Base-by-base conservation (phyloP, 1,140 invertebrate genomes). In the Aphelinus atriplicis region DNA sequence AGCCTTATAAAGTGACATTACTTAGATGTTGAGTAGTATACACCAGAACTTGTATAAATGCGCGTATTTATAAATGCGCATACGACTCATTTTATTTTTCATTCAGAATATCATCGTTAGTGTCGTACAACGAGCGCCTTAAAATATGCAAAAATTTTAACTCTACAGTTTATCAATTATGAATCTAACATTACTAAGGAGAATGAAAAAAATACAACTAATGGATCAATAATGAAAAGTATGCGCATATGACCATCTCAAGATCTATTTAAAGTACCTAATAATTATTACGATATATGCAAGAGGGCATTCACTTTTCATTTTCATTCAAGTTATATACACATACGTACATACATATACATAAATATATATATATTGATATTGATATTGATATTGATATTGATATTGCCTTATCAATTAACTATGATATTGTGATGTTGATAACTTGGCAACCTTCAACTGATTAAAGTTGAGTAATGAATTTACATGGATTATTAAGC, bases 71-170 rank as follows among this genome's bases (percentile, higher is more conserved):
- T 71, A 66, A 65, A 70, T 5, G 64, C 60, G 66, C 66, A 66
- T 26, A 26, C 66, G 9, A 70, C 61, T 76, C 71, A 57, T 43
- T 43, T 69, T 56, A 43, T 63, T 9, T 70, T 64, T 64, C 55
- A 47, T 70, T 70, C 56, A 61, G 55, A 45, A 72, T 58, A 66
- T 66, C 62, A 76, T 76, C 69, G 75, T 76, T 71, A 72, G 69
- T 72, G 63, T 71, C 69, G 60, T 72, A 76, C 75, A 76, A 76
- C 69, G 75, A 76, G 75, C 75, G 75, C 75, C 75, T 76, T 76
- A 76, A 71, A 65, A 65, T 65, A 71, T 76, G 53, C 66, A 75
- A 70, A 65, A 71, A 70, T 51, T 70, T 75, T 66, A 60, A 66
- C 66, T 60, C 73, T 71, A 63, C 63, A 71, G 63, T 76, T 66